Percentiles rank a stretch among this genome's conserved stretches.
These are phyloP conservation scores for Hyposoter didymator DNA, from an alignment of 2,888 invertebrate species.

Conservation along the genomic window DNA sequence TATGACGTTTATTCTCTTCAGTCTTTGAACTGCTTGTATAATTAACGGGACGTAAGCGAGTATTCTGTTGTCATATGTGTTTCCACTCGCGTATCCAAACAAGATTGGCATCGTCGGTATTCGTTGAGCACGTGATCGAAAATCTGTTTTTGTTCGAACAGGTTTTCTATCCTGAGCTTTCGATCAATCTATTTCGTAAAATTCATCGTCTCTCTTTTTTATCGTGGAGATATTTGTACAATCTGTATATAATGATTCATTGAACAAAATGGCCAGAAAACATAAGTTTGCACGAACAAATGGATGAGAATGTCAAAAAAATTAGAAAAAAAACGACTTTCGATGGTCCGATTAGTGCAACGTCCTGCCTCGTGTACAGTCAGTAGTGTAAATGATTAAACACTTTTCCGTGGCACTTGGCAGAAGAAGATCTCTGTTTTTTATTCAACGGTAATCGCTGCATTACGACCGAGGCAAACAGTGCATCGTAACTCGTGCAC, in stretches of 20 bases:
- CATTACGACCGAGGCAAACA: constrained; percentile 25
- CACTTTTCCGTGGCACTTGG: constrained; percentile 43
- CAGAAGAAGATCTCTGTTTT: constrained; percentile 47
- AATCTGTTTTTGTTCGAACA: not conserved
- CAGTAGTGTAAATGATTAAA: constrained; percentile 35
- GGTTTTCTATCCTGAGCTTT: not conserved
- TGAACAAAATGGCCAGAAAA: not conserved
- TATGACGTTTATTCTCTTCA: constrained; percentile 6
- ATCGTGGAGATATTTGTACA: not conserved
- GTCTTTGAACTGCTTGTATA: constrained; percentile 14
- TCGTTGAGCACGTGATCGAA: not conserved
- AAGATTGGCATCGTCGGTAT: not conserved
- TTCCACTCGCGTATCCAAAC: not conserved
- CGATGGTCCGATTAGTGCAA: not conserved
- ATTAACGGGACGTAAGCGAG: not conserved
- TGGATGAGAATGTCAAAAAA: not conserved
- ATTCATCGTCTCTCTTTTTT: not conserved
- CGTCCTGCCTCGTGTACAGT: not conserved
- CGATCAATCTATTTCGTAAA: not conserved
- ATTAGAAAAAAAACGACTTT: not conserved
- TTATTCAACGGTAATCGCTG: constrained; percentile 55
- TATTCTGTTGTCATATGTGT: not conserved
- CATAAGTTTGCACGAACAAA: not conserved
- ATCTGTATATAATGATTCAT: not conserved
- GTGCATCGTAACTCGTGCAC: constrained; percentile 59